A percentile compares a stretch with the other conserved stretches of the same genome.
Conservation (phyloP, 2,888 invertebrate species). For the Hirtodrosophila confusa region DNA sequence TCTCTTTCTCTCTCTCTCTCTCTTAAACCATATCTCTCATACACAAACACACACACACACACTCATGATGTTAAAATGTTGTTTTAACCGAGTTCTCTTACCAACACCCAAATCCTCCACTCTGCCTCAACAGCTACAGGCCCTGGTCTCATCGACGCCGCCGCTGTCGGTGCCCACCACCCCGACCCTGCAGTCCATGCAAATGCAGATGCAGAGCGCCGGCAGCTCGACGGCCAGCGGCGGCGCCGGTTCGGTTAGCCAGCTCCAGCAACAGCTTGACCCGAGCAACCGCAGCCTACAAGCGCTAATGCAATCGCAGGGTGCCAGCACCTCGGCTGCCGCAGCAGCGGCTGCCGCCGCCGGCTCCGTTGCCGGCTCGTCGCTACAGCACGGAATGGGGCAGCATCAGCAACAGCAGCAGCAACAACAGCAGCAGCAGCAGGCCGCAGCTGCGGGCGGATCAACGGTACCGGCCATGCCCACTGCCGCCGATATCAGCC, state of each 20-base stretch:
- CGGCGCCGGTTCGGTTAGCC: conserved; percentile 54
- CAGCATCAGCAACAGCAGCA: conserved; percentile 64
- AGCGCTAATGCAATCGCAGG: conserved; percentile 81
- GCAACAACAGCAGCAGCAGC: conserved; percentile 64
- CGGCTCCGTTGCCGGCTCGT: conserved; percentile 39
- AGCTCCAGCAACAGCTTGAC: conserved; percentile 70
- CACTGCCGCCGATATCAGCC: conserved; percentile 84
- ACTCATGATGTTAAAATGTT: conserved; percentile 39
- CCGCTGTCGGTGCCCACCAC: conserved; percentile 83
- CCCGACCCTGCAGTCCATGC: conserved; percentile 83
- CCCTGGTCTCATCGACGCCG: conserved; percentile 84
- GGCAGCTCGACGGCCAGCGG: conserved; percentile 46
- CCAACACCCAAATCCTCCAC: conserved; percentile 33
- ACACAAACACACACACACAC: conserved; percentile 3
- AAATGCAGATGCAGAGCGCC: conserved; percentile 82
- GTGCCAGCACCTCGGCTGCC: conserved; percentile 81
- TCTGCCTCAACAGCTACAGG: conserved; percentile 82
- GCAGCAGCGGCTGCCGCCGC: conserved; percentile 78
- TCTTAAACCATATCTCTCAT: not conserved
- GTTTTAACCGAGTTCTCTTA: conserved; percentile 49
- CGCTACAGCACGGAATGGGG: conserved; percentile 51
- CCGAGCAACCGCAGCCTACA: conserved; percentile 81
- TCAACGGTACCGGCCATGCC: conserved; percentile 82
- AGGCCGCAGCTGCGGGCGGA: conserved; percentile 55
- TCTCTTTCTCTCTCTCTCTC: conserved; percentile 13